phyloP scores from a whole-genome alignment of 2,888 invertebrate genomes.

The Aspidiotus destructor region DNA sequence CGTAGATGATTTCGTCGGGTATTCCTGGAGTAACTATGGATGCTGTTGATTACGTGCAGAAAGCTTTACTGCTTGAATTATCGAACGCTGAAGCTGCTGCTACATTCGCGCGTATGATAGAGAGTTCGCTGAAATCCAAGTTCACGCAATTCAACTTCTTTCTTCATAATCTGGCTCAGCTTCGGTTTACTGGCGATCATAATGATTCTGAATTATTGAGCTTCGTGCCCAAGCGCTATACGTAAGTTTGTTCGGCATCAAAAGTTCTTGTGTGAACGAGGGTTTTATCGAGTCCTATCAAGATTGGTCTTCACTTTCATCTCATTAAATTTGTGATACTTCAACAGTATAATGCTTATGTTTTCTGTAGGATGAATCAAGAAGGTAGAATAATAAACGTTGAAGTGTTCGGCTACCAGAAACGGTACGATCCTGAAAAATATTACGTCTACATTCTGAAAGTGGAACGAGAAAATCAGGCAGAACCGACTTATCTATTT shows the following conservation, averaged over 20 bases:
- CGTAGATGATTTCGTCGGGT: slow-evolving; percentile 80
- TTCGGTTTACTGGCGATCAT: slow-evolving; percentile 82
- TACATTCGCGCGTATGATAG: slow-evolving; percentile 91
- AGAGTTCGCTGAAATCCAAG: slow-evolving; percentile 82
- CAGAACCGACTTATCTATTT: slow-evolving; percentile 79
- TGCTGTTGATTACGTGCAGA: slow-evolving; percentile 85
- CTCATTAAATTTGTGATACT: not conserved
- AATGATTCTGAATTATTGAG: slow-evolving; percentile 67
- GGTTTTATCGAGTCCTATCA: too few species aligned
- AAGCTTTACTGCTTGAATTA: slow-evolving; percentile 74
- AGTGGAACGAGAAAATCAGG: slow-evolving; percentile 72
- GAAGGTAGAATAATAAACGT: slow-evolving; percentile 82
- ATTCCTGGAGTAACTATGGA: slow-evolving; percentile 84
- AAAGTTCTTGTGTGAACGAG: slow-evolving; percentile 26
- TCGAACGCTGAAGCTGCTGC: slow-evolving; percentile 93
- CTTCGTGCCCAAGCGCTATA: slow-evolving; percentile 88
- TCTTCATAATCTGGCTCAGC: slow-evolving; percentile 89
- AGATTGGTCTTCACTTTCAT: not conserved
- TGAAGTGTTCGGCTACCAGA: slow-evolving; percentile 80
- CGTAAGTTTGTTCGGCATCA: slow-evolving; percentile 53
- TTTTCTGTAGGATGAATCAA: slow-evolving; percentile 58
- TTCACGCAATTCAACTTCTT: slow-evolving; percentile 98
- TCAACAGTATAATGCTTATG: not conserved
- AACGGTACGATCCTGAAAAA: slow-evolving; percentile 93
- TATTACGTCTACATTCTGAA: slow-evolving; percentile 87